These are phyloP conservation scores for Hetaerina titia DNA, from an alignment of 2,888 invertebrate genomes.

Conservation along the genomic window DNA sequence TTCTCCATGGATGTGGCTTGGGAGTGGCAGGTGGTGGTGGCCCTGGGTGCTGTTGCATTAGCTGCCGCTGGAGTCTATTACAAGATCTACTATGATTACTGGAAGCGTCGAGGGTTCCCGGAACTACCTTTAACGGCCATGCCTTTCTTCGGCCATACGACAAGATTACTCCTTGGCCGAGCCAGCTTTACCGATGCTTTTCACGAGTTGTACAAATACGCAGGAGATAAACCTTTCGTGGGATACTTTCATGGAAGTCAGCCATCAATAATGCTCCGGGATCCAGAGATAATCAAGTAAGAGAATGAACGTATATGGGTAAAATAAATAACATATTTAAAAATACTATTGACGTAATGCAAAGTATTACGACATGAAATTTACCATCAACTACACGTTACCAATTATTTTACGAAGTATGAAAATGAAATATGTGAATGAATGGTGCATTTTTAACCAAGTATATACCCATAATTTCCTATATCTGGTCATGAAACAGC, in stretches of 20 bases:
- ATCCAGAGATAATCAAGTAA: slow-evolving; percentile 23
- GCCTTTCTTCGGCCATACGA: not conserved
- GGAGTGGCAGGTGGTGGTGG: not conserved
- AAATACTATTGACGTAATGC: no score
- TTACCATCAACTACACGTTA: no score
- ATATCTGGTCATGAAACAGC: no score
- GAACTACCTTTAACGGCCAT: not conserved
- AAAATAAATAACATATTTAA: no score
- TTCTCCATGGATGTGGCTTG: not conserved
- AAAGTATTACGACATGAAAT: no score
- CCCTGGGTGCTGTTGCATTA: not conserved
- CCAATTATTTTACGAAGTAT: no score
- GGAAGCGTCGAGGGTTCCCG: slow-evolving; percentile 35
- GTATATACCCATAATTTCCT: no score
- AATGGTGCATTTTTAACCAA: no score
- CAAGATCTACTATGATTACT: not conserved
- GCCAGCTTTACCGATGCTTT: not conserved
- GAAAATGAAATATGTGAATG: no score
- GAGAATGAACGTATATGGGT: not conserved
- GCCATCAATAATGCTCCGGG: not conserved
- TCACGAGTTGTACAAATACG: not conserved
- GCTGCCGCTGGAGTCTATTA: not conserved
- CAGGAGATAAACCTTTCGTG: not conserved
- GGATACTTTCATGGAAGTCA: not conserved
- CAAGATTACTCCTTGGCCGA: not conserved